Evolutionary conservation across 2,888 invertebrate species (phyloP).

Genomic region (Drosophila siamana): DNA sequence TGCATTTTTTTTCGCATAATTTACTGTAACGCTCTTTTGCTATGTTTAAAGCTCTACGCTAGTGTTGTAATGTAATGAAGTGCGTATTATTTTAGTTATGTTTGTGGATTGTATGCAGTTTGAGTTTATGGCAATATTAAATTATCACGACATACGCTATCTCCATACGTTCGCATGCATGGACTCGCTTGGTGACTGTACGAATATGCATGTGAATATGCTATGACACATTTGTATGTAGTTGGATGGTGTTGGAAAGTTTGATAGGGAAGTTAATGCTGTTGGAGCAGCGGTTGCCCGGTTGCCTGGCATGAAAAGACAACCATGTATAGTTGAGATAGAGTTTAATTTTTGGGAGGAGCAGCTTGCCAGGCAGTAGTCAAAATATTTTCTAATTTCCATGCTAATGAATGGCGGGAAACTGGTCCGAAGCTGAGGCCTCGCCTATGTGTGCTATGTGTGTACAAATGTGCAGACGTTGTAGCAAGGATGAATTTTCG

Average conservation of each 20-base stretch:
- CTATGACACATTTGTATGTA: conserved; percentile 4
- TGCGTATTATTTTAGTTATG: neutral
- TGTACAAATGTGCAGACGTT: conserved; percentile 3
- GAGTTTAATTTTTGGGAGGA: conserved; percentile 10
- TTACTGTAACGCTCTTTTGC: no score
- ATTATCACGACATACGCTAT: conserved; percentile 28
- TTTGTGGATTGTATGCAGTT: neutral
- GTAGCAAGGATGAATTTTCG: conserved; percentile 14
- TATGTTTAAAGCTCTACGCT: neutral
- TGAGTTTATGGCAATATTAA: conserved; percentile 36
- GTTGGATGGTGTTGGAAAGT: conserved; percentile 67
- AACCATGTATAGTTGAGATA: conserved; percentile 6
- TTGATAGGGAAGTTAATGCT: conserved; percentile 64
- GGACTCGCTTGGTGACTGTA: no score
- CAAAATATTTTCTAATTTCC: conserved; percentile 71
- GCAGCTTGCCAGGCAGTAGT: conserved; percentile 20
- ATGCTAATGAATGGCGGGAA: conserved; percentile 69
- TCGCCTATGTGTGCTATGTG: conserved; percentile 2
- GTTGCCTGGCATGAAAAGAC: conserved; percentile 25
- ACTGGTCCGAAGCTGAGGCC: conserved; percentile 32
- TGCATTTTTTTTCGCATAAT: neutral
- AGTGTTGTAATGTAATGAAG: neutral
- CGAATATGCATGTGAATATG: neutral
- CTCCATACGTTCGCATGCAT: neutral
- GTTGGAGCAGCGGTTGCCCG: conserved; percentile 46